Evolutionary conservation across 2,888 invertebrate genomes (phyloP).

Genomic region (Baccha elongata): DNA sequence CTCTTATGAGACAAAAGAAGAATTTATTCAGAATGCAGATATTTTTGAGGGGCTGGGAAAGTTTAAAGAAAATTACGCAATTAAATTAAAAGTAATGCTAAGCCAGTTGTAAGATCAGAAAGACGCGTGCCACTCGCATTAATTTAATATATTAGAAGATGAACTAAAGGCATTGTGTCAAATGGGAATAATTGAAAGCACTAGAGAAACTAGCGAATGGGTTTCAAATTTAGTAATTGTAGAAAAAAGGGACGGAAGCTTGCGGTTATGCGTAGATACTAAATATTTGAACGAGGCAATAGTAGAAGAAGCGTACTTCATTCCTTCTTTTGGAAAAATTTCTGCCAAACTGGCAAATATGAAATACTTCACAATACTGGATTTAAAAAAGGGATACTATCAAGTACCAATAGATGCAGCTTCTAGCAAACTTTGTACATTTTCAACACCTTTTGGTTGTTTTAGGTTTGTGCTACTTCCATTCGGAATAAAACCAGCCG

Average conservation of each 20-base stretch:
- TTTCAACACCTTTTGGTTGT: constrained; percentile 64
- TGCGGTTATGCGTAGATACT: constrained; percentile 70
- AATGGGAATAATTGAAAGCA: constrained; percentile 35
- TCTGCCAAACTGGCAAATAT: constrained; percentile 57
- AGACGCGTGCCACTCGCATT: constrained; percentile 24
- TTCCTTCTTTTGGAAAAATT: constrained; percentile 74
- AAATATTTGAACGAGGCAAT: constrained; percentile 59
- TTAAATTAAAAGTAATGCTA: constrained; percentile 40
- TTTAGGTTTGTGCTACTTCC: constrained; percentile 77
- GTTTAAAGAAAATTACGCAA: constrained; percentile 26
- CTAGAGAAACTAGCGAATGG: constrained; percentile 34
- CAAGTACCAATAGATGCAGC: constrained; percentile 58
- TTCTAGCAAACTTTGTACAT: constrained; percentile 58
- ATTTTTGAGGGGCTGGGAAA: constrained; percentile 23
- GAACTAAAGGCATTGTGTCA: constrained; percentile 18
- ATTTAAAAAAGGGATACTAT: constrained; percentile 61
- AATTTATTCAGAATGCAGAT: constrained; percentile 10
- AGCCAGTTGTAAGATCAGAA: constrained; percentile 21
- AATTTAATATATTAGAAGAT: constrained; percentile 22
- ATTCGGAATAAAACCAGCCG: constrained; percentile 76
- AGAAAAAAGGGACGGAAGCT: constrained; percentile 51
- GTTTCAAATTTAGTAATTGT: constrained; percentile 44
- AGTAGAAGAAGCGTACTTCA: constrained; percentile 55
- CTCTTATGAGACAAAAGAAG: not conserved
- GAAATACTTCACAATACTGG: constrained; percentile 61